Evolutionary conservation across 2,113 vertebrate species (phyloP).

Genomic region (Craseonycteris thonglongyai): DNA sequence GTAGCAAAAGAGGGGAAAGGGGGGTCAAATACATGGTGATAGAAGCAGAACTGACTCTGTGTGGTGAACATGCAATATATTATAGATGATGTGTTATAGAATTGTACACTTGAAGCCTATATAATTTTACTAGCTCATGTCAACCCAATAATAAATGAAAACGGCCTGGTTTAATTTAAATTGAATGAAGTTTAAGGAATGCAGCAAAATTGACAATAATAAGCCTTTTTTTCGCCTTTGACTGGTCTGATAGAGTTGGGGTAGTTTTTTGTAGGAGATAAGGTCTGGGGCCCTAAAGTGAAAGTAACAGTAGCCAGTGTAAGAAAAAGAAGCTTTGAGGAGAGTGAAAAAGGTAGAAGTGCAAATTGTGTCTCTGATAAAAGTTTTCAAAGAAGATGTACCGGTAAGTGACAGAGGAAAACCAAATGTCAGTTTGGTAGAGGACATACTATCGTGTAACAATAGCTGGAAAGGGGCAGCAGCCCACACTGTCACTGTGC

Average conservation of each 20-base stretch:
- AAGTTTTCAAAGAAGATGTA: neutral
- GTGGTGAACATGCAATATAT: too few species aligned
- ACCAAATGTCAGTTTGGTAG: neutral
- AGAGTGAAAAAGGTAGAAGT: neutral
- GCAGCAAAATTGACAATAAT: neutral
- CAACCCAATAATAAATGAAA: neutral
- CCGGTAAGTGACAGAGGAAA: neutral
- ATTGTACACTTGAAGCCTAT: too few species aligned
- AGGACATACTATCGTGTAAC: neutral
- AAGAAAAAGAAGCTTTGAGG: neutral
- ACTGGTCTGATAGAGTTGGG: neutral
- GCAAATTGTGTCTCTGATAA: neutral
- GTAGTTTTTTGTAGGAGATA: neutral
- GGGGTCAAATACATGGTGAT: too few species aligned
- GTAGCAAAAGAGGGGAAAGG: too few species aligned
- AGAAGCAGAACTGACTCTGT: too few species aligned
- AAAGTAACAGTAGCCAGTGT: neutral
- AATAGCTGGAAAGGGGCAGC: neutral
- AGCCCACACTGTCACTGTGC: fast-evolving
- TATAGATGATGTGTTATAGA: too few species aligned
- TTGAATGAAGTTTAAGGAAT: neutral
- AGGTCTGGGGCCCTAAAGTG: neutral
- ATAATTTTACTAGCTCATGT: too few species aligned
- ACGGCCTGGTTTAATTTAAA: neutral
- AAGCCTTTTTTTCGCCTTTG: neutral